These are phyloP conservation scores for Gallinago jamesoni DNA, from an alignment of 2,113 vertebrate species.

Conservation along the genomic window DNA sequence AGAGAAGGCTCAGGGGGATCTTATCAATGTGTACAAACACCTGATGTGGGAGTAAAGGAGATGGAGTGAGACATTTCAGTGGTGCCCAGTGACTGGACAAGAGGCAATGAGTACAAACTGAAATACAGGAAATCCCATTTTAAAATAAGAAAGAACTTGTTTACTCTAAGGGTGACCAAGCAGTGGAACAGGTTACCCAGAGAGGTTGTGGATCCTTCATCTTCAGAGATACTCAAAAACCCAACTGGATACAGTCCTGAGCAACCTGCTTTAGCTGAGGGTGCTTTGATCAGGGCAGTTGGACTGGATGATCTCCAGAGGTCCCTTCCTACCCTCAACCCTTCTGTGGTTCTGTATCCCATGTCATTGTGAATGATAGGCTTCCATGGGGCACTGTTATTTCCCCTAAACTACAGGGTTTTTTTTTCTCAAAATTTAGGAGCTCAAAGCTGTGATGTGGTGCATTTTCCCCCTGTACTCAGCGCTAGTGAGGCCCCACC, in stretches of 20 bases:
- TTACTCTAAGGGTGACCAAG: neutral
- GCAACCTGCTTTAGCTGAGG: neutral
- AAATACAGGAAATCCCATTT: neutral
- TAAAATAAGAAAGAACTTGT: neutral
- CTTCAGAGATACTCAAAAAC: neutral
- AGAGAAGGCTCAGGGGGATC: neutral
- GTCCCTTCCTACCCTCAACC: neutral
- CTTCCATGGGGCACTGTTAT: neutral
- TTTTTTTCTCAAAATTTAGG: neutral
- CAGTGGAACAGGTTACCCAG: neutral
- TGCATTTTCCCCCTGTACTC: neutral
- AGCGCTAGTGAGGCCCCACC: too few relatives aligned
- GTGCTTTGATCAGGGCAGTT: neutral
- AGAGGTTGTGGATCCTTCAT: neutral
- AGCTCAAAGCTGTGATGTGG: neutral
- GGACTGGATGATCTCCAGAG: neutral
- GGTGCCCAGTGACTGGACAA: neutral
- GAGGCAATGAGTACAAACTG: neutral
- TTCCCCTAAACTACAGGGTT: neutral
- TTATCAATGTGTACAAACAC: neutral
- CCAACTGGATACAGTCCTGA: neutral
- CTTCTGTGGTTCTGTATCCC: neutral
- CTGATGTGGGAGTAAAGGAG: neutral
- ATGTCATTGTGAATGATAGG: accelerated
- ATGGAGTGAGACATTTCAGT: neutral